phyloP scores from a whole-genome alignment of 2,797 vertebrate genomes.

The Poeciliopsis gracilis region DNA sequence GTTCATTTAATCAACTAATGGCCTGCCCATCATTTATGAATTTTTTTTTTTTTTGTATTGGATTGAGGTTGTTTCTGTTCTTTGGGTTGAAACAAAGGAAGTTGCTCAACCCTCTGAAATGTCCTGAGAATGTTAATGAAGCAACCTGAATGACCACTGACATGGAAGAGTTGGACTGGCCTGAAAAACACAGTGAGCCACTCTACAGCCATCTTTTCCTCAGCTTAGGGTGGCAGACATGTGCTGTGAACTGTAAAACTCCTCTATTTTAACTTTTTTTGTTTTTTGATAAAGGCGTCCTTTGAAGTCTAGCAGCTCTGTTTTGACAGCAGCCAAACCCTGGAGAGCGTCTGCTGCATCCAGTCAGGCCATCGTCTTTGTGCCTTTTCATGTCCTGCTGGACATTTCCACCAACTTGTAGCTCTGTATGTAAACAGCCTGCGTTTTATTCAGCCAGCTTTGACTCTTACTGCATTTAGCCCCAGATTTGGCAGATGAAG shows the following conservation, averaged over 20 bases:
- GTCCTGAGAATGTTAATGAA: constrained; percentile 78
- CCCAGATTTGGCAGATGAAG: background rate
- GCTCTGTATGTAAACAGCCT: background rate
- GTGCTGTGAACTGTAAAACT: constrained; percentile 53
- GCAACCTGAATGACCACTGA: constrained; percentile 67
- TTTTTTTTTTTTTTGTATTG: background rate
- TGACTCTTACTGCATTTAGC: background rate
- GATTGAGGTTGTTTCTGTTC: constrained; percentile 3
- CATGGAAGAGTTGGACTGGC: constrained; percentile 51
- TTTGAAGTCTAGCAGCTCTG: constrained; percentile 41
- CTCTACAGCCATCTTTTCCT: constrained; percentile 25
- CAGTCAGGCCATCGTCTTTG: constrained; percentile 31
- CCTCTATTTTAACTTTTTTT: background rate
- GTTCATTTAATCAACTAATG: constrained; percentile 45
- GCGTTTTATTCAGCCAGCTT: background rate
- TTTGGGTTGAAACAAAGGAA: constrained; percentile 61
- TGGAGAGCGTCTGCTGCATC: constrained; percentile 19
- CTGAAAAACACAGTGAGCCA: constrained; percentile 6
- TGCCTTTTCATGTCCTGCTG: constrained; percentile 27
- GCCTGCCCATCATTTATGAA: background rate
- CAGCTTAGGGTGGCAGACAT: constrained; percentile 19
- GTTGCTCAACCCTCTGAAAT: constrained; percentile 52
- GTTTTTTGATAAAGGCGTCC: constrained; percentile 5
- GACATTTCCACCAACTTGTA: background rate
- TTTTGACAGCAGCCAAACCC: constrained; percentile 42